A percentile compares a stretch with the other conserved stretches of the same genome.
These are phyloP conservation scores for Ageneiosus marmoratus DNA, from an alignment of 2,113 vertebrate species.

Conservation along the genomic window DNA sequence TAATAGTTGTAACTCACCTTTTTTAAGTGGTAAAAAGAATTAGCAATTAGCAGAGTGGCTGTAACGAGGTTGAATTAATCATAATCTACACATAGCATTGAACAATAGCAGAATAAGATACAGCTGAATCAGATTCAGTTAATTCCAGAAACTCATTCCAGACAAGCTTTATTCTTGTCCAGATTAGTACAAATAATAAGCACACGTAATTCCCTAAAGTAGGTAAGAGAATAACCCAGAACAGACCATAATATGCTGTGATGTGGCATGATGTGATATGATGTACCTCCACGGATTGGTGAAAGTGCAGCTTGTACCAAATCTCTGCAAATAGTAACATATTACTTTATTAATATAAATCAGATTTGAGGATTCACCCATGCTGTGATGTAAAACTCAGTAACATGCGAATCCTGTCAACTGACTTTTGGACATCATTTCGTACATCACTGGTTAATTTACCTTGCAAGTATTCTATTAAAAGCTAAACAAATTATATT, in stretches of 20 bases:
- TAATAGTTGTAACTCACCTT: not conserved
- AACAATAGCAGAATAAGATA: too few relatives aligned
- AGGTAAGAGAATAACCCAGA: not conserved
- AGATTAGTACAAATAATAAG: not conserved
- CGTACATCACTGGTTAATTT: too few relatives aligned
- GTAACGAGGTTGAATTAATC: not conserved
- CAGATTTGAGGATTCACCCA: not conserved
- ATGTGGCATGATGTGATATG: not conserved
- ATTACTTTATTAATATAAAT: not conserved
- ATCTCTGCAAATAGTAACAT: not conserved
- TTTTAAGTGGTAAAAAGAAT: not conserved
- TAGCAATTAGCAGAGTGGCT: not conserved
- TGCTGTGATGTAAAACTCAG: not conserved
- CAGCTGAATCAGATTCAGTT: not conserved
- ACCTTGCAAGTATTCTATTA: too few relatives aligned
- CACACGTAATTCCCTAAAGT: not conserved
- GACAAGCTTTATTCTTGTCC: not conserved
- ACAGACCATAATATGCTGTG: not conserved
- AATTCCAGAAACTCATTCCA: not conserved
- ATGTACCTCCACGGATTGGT: not conserved
- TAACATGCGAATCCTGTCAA: not conserved
- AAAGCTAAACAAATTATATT: not conserved
- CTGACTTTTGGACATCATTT: too few relatives aligned
- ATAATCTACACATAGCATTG: not conserved
- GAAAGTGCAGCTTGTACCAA: not conserved